Conservation (phyloP, 2,113 vertebrate species). For the Gambusia affinis region DNA sequence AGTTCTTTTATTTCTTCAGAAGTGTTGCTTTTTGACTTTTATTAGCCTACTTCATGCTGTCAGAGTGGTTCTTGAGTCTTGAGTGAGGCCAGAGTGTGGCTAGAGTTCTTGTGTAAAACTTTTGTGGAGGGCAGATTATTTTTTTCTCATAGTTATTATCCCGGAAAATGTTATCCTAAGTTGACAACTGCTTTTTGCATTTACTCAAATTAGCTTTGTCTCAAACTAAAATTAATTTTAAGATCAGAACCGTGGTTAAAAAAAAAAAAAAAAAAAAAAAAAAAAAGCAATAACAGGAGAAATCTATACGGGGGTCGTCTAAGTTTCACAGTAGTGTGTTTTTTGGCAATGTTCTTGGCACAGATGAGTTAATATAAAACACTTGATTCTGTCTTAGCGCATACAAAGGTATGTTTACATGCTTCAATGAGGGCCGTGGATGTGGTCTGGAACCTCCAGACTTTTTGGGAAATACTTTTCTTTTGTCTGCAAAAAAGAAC, state of each 20-base stretch:
- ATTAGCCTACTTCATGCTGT: no score
- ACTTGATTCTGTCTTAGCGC: background rate
- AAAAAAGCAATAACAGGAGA: background rate
- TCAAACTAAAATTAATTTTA: background rate
- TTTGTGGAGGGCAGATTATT: no score
- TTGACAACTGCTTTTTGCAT: background rate
- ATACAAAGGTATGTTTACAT: background rate
- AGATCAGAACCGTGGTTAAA: background rate
- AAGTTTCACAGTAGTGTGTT: background rate
- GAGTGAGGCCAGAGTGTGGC: no score
- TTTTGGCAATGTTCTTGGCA: background rate
- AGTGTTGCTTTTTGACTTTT: no score
- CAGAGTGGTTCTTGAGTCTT: no score
- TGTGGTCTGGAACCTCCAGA: conserved; percentile 49
- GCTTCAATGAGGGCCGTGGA: conserved; percentile 1
- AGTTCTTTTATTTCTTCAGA: background rate
- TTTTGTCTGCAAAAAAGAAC: conserved; percentile 33
- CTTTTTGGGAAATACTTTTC: conserved; percentile 45
- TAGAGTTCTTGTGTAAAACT: no score
- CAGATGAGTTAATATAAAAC: background rate
- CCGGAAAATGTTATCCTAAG: no score
- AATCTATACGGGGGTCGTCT: background rate
- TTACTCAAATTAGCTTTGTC: background rate
- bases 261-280: no score
- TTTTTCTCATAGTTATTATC: no score